Conservation (phyloP, 2,113 vertebrate genomes). For the Callopanchax toddi region DNA sequence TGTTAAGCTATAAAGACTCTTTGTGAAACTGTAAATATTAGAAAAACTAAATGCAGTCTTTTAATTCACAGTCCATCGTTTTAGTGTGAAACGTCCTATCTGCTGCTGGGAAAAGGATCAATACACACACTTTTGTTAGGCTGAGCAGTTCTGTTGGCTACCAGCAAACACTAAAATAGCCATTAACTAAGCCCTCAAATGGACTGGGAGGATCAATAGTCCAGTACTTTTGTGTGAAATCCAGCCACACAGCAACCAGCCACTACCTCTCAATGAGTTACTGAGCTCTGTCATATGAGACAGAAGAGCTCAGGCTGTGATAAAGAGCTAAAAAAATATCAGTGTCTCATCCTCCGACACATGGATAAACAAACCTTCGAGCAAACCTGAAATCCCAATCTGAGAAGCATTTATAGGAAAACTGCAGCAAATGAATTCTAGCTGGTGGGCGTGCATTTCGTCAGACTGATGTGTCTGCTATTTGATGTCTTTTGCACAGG, state of each 20-base stretch:
- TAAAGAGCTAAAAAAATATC: conserved; percentile 27
- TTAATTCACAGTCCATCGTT: conserved; percentile 13
- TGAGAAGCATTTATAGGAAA: conserved; percentile 16
- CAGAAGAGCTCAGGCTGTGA: conserved; percentile 5
- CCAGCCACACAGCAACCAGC: conserved; percentile 7
- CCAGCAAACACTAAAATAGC: conserved; percentile 51
- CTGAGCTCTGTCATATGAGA: conserved; percentile 2
- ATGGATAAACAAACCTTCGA: conserved; percentile 2
- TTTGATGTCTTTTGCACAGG: conserved; percentile 28
- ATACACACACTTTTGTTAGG: conserved; percentile 55
- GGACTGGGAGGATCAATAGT: conserved; percentile 55
- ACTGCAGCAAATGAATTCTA: neutral
- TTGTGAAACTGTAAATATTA: conserved; percentile 51
- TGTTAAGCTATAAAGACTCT: conserved; percentile 32
- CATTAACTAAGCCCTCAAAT: conserved; percentile 58
- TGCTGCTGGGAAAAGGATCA: conserved; percentile 63
- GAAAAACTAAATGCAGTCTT: conserved; percentile 20
- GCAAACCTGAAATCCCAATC: conserved; percentile 19
- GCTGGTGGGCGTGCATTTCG: neutral
- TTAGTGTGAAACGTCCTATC: conserved; percentile 36
- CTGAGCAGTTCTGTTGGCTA: conserved; percentile 50
- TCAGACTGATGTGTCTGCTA: conserved; percentile 11
- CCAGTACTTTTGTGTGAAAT: conserved; percentile 26
- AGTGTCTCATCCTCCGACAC: neutral
- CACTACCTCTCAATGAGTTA: conserved; percentile 29